Conservation (phyloP, 2,113 vertebrate genomes). For the Bostrychus sinensis region DNA sequence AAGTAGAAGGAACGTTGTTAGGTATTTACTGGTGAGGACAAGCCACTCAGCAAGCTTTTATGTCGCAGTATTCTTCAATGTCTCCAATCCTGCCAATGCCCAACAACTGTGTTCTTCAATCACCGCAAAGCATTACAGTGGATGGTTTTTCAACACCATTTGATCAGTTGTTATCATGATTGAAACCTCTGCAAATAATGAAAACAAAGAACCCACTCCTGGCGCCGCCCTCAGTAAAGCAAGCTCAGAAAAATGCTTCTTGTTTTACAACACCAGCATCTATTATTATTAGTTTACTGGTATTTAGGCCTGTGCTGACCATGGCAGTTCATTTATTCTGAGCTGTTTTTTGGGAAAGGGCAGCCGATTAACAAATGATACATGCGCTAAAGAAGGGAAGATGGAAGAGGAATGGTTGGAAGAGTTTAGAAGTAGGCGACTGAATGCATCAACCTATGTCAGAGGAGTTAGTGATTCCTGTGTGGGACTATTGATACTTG, state of each 20-base stretch:
- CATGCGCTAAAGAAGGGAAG: slow-evolving; percentile 14
- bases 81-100: slow-evolving; percentile 19
- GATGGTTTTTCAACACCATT: slow-evolving; percentile 10
- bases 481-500: slow-evolving; percentile 10
- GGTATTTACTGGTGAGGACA: slow-evolving; percentile 19
- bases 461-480: slow-evolving; percentile 1
- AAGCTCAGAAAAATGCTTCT: background rate
- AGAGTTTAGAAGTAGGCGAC: background rate
- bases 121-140: slow-evolving; percentile 3
- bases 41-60: slow-evolving; percentile 33
- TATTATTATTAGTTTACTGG: slow-evolving; percentile 11
- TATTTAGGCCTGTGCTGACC: background rate
- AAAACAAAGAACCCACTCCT: slow-evolving; percentile 19
- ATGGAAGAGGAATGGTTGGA: slow-evolving; percentile 16
- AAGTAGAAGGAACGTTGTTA: slow-evolving; percentile 24
- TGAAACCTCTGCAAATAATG: slow-evolving; percentile 15
- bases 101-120: slow-evolving; percentile 16
- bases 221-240: background rate
- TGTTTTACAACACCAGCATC: background rate
- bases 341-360: slow-evolving; percentile 15
- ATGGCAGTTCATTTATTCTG: slow-evolving; percentile 1
- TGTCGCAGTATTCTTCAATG: slow-evolving; percentile 31
- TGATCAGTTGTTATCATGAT: slow-evolving; percentile 2
- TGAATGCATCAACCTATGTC: slow-evolving; percentile 8
- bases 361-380: slow-evolving; percentile 16